Conservation (phyloP, 2,113 vertebrate genomes). For the Porphyrio hochstetteri region DNA sequence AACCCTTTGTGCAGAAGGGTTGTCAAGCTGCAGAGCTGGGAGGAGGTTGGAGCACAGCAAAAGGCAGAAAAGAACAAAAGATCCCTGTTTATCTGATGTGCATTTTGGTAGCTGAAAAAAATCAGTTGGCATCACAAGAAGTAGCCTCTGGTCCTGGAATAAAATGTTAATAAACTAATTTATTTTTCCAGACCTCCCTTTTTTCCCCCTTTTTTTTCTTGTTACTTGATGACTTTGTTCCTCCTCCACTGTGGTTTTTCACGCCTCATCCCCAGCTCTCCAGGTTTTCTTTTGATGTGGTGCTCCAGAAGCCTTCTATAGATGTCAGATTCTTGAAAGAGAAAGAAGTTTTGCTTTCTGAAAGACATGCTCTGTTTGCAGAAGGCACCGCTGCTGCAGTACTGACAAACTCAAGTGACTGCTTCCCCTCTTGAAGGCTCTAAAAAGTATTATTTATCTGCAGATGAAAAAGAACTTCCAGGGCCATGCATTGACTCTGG, state of each 20-base stretch:
- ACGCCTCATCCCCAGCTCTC: neutral
- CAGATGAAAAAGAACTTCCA: neutral
- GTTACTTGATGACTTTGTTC: neutral
- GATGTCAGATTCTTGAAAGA: slow-evolving; percentile 27
- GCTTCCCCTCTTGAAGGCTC: neutral
- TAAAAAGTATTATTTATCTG: neutral
- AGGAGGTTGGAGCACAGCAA: neutral
- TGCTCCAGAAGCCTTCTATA: slow-evolving; percentile 9
- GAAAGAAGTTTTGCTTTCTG: slow-evolving; percentile 23
- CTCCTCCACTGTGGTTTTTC: neutral
- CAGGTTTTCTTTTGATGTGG: slow-evolving; percentile 42
- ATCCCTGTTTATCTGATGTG: neutral
- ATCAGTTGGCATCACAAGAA: neutral
- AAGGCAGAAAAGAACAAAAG: neutral
- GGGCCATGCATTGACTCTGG: neutral
- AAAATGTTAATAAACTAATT: neutral
- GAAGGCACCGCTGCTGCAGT: neutral
- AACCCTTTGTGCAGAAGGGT: neutral
- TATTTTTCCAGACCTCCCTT: neutral
- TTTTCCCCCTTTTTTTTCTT: neutral
- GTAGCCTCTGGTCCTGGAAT: neutral
- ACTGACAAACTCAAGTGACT: neutral
- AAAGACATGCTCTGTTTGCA: neutral
- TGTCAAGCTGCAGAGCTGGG: neutral
- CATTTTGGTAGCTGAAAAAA: neutral